These are phyloP conservation scores for Masticophis lateralis DNA, from an alignment of 2,797 vertebrate genomes.

Conservation along the genomic window DNA sequence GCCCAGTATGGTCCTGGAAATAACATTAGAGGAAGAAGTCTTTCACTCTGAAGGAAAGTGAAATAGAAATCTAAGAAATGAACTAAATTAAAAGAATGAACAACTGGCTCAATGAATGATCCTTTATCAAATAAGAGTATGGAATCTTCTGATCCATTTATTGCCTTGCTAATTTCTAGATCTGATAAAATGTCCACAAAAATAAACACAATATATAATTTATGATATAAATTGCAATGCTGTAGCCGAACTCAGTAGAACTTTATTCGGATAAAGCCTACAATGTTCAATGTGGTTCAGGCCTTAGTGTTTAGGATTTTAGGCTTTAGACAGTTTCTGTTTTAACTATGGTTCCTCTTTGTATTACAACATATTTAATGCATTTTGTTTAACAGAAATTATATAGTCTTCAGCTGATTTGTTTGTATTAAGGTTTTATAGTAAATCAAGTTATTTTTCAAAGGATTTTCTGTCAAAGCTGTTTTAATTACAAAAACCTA, in stretches of 20 bases:
- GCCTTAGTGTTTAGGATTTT: neutral
- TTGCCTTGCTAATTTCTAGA: neutral
- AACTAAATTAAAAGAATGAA: neutral
- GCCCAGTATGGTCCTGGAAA: neutral
- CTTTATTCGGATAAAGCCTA: neutral
- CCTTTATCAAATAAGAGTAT: neutral
- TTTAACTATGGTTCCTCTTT: neutral
- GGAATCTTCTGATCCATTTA: neutral
- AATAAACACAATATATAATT: neutral
- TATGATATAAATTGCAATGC: neutral
- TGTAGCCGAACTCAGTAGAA: neutral
- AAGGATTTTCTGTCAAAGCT: neutral
- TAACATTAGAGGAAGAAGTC: neutral
- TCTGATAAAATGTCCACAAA: neutral
- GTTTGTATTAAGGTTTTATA: neutral
- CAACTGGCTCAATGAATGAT: neutral
- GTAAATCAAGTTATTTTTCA: slow-evolving; percentile 4
- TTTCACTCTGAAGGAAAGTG: neutral
- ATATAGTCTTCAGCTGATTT: neutral
- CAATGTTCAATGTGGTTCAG: neutral
- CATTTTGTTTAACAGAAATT: neutral
- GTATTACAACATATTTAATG: neutral
- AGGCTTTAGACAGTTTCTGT: neutral
- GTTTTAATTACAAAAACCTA: neutral
- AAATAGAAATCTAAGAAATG: neutral